These are phyloP conservation scores for Pemphredon lugubris DNA, from an alignment of 2,888 invertebrate genomes.

Conservation along the genomic window DNA sequence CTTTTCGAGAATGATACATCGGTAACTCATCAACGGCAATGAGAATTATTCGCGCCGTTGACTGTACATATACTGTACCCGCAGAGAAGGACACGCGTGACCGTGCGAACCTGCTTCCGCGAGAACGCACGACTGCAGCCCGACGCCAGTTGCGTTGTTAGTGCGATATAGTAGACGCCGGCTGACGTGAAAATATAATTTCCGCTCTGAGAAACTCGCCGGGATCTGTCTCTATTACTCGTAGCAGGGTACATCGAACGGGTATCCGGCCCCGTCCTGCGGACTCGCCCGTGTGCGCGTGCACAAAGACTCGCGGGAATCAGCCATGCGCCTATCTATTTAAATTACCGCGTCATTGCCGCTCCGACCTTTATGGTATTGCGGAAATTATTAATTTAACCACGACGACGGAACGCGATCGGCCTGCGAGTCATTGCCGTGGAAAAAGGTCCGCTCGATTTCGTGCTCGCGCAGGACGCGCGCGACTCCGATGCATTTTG, in stretches of 20 bases:
- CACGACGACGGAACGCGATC: conserved; percentile 43
- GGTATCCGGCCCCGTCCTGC: neutral
- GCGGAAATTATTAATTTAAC: conserved; percentile 68
- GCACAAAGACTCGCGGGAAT: neutral
- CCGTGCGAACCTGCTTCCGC: conserved; percentile 45
- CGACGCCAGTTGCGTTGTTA: conserved; percentile 6
- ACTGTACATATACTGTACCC: conserved; percentile 10
- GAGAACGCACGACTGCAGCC: conserved; percentile 1
- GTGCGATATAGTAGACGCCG: conserved; percentile 7
- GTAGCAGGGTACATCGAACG: conserved; percentile 26
- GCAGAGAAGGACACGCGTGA: conserved; percentile 37
- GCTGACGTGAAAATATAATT: conserved; percentile 59
- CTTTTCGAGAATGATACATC: conserved; percentile 54
- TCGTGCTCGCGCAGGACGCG: too few relatives aligned
- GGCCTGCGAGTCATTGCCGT: neutral
- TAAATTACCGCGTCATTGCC: conserved; percentile 49
- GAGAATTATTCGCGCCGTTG: conserved; percentile 50
- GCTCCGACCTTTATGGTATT: conserved; percentile 41
- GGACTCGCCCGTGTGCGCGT: neutral
- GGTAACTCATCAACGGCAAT: conserved; percentile 48
- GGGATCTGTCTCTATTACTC: conserved; percentile 58
- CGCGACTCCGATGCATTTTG: neutral
- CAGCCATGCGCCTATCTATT: conserved; percentile 2
- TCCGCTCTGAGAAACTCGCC: conserved; percentile 47
- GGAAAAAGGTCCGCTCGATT: conserved; percentile 12